A percentile compares a stretch with the other conserved stretches of the same genome.
Evolutionary conservation across 2,113 vertebrate genomes (phyloP).

Genomic region (Cochlearius cochlearius): DNA sequence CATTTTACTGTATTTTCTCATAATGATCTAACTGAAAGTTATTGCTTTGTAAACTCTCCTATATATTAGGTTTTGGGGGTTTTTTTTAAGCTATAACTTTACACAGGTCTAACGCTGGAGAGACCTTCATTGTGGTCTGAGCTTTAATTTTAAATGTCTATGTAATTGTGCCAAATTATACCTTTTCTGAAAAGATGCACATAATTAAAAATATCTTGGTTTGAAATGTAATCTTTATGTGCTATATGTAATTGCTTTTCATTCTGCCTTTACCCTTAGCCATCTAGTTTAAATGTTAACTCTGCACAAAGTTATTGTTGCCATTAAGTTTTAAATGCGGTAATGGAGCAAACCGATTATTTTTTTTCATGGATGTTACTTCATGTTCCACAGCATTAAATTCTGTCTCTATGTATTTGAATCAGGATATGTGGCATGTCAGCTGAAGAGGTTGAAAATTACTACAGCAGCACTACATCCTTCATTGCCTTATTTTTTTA

Average conservation of each 20-base stretch:
- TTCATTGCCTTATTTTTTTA: background rate
- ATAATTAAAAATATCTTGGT: background rate
- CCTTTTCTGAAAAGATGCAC: background rate
- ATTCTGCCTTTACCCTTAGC: background rate
- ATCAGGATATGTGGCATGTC: background rate
- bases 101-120: background rate
- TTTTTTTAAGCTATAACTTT: background rate
- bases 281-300: background rate
- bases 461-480: background rate
- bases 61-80: background rate
- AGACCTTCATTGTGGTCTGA: background rate
- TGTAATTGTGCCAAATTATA: background rate
- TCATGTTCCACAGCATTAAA: background rate
- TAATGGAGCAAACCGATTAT: background rate
- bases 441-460: background rate
- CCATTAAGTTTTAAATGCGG: background rate
- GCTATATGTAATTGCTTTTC: background rate
- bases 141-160: background rate
- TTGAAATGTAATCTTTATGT: background rate
- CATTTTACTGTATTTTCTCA: background rate
- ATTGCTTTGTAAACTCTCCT: background rate
- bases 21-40: background rate
- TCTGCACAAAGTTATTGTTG: background rate
- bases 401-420: background rate
- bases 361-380: background rate